A percentile compares a stretch with the other conserved stretches of the same genome.
phyloP scores from a whole-genome alignment of 2,797 vertebrate genomes.

The Chaetophractus vellerosus region DNA sequence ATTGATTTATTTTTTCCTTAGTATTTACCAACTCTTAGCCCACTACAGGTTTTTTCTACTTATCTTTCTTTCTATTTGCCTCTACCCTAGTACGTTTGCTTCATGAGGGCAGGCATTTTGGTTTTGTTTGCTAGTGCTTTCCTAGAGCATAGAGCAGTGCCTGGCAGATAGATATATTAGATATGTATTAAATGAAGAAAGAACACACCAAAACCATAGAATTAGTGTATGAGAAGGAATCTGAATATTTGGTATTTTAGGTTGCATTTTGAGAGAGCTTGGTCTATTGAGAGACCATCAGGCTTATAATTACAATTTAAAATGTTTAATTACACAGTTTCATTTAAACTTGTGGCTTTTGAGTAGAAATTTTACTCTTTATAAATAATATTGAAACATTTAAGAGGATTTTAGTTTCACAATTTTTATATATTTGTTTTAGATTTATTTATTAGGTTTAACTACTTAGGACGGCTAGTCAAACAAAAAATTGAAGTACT shows the following conservation, averaged over 20 bases:
- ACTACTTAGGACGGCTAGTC: neutral
- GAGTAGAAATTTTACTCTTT: conserved; percentile 38
- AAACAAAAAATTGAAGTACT: conserved; percentile 34
- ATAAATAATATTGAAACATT: conserved; percentile 8
- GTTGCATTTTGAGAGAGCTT: neutral
- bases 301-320: conserved; percentile 21
- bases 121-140: neutral
- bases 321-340: neutral
- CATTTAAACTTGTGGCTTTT: conserved; percentile 41
- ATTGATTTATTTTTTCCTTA: neutral
- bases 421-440: conserved; percentile 18
- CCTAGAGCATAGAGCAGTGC: neutral
- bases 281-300: conserved; percentile 19
- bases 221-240: neutral
- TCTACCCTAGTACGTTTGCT: neutral
- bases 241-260: conserved; percentile 34
- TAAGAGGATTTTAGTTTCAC: conserved; percentile 49
- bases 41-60: neutral
- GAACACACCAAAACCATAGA: neutral
- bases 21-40: neutral
- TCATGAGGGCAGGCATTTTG: neutral
- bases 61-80: neutral
- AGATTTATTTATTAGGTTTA: neutral
- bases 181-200: neutral
- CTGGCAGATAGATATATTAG: neutral